Conservation (phyloP, 2,113 vertebrate species). For the Elaphurus davidianus region DNA sequence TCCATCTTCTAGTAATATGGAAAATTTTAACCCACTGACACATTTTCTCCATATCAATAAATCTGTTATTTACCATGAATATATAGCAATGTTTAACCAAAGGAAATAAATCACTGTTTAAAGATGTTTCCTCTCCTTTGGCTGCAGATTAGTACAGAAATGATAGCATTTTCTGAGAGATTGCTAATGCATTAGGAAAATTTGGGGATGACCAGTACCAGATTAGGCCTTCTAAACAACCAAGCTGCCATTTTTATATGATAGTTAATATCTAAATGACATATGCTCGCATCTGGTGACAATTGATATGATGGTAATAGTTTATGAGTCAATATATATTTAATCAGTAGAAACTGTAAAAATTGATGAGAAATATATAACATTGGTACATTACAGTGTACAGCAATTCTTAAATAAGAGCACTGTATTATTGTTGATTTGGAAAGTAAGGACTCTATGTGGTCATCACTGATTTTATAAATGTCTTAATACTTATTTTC, state of each 20-base stretch:
- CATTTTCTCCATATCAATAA: conserved; percentile 7
- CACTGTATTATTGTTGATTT: conserved; percentile 63
- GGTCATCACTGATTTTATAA: conserved; percentile 39
- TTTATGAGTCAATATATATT: conserved; percentile 97
- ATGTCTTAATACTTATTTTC: conserved; percentile 34
- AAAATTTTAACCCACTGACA: conserved; percentile 32
- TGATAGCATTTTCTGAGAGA: conserved; percentile 61
- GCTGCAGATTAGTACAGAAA: conserved; percentile 51
- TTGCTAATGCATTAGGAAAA: conserved; percentile 79
- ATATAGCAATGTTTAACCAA: neutral
- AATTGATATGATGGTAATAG: conserved; percentile 91
- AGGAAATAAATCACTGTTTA: conserved; percentile 46
- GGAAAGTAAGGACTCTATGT: neutral
- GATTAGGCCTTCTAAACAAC: conserved; percentile 91
- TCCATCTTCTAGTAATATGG: neutral
- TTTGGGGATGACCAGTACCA: conserved; percentile 78
- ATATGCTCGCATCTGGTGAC: conserved; percentile 88
- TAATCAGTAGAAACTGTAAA: conserved; percentile 92
- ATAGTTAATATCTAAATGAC: conserved; percentile 95
- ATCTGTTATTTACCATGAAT: neutral
- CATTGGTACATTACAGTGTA: conserved; percentile 70
- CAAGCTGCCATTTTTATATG: conserved; percentile 96
- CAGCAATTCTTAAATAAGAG: conserved; percentile 68
- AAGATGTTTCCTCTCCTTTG: conserved; percentile 50
- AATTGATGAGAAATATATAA: conserved; percentile 90